phyloP scores from a whole-genome alignment of 92 coral and sea anemone species.

The Parazoanthus darwini region DNA sequence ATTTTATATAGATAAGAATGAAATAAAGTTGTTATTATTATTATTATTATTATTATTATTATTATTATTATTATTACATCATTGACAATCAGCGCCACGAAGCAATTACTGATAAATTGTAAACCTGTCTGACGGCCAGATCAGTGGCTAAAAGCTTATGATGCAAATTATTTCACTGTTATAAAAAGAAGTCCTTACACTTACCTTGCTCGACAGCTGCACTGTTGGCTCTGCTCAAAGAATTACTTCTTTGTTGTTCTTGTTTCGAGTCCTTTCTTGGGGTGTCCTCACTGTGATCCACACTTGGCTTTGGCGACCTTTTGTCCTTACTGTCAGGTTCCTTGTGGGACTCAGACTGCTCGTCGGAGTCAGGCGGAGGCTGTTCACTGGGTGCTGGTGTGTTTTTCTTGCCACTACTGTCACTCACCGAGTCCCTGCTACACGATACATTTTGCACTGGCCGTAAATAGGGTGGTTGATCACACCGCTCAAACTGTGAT shows the following conservation, averaged over 20 bases:
- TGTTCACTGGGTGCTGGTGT: neutral
- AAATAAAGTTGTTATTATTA: no score
- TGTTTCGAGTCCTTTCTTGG: slow-evolving; percentile 50
- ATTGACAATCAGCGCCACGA: no score
- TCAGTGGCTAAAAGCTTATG: neutral
- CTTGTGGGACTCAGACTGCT: neutral
- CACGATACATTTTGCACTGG: slow-evolving; percentile 68
- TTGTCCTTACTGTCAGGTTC: slow-evolving; percentile 14
- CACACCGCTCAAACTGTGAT: slow-evolving; percentile 96
- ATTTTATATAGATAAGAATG: neutral
- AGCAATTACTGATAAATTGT: no score
- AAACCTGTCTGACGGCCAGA: neutral
- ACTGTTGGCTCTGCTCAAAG: slow-evolving; percentile 11
- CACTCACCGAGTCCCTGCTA: slow-evolving; percentile 82
- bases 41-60: no score
- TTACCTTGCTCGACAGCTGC: slow-evolving; percentile 37
- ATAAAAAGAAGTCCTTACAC: neutral
- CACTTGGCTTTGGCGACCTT: slow-evolving; percentile 17
- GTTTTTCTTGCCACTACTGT: slow-evolving; percentile 36
- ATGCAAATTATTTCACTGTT: neutral
- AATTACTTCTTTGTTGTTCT: slow-evolving; percentile 28
- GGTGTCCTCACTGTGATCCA: slow-evolving; percentile 34
- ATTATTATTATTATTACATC: no score
- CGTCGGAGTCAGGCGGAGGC: neutral
- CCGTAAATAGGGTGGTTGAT: slow-evolving; percentile 87